Base-by-base conservation (phyloP, 2,797 vertebrate genomes). In the Mareca penelope region DNA sequence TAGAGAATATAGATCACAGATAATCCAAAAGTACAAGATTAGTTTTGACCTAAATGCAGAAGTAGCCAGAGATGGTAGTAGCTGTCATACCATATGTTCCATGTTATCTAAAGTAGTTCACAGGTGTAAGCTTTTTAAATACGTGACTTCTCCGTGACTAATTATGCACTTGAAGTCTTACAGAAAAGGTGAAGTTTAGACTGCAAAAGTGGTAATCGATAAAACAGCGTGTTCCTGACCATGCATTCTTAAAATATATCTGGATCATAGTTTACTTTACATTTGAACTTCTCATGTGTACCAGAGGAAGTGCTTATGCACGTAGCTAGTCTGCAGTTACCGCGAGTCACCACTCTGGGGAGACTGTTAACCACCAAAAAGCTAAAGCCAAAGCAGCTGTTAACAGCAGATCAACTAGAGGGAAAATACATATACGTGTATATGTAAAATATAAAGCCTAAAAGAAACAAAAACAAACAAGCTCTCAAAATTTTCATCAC, bases 241-340 rank as follows among this genome's bases (percentile, higher is more conserved):
- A 2, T 2, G 0, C 1, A 13, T 44, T 31, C 22, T 40, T 33
- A 23, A 88, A 12, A 8, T 22, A 2, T 6, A 2, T 50, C n/a
- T 5, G 59, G 68, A 2, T 9, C 0, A 6, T 5, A 7, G 42
- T 3, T 0, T 7, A 7, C 24, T 4, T 35, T 1, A 44, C 31
- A 0, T 0, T 10, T 0, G 44, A 6, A 4, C 14, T 22, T 7
- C 11, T 17, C 5, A 0, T 1, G 2, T 0, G 37, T 2, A 4
- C 18, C 16, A 0, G 2, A 2, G 8, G 35, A n/a, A 60, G 44
- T 28, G 28, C 7, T 0, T 0, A 1, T 5, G 53, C 1, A 4
- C 1, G 4, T 16, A 3, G 61, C 69, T 15, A 10, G 13, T 7
- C 57, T 78, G 94, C 86, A 92, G 70, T 89, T 84, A 17, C 91